phyloP scores from a whole-genome alignment of 2,888 invertebrate genomes.

The Phalangium opilio region DNA sequence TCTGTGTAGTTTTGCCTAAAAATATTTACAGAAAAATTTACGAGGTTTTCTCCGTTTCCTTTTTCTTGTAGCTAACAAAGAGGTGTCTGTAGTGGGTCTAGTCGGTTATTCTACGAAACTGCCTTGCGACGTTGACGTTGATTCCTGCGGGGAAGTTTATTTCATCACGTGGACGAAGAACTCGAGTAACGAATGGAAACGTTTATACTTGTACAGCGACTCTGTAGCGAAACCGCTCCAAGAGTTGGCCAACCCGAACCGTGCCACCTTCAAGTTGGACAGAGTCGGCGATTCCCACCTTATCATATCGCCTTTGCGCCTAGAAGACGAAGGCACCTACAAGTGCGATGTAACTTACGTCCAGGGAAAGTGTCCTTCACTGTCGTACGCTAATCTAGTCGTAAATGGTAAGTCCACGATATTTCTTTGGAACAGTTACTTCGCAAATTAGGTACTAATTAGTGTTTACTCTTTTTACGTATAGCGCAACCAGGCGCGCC shows the following conservation, averaged over 20 bases:
- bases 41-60: no score
- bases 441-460: no score
- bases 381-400: conserved; percentile 19
- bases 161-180: conserved; percentile 53
- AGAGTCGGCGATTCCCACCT: conserved; percentile 27
- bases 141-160: conserved; percentile 60
- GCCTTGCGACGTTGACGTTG: conserved; percentile 49
- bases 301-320: conserved; percentile 48
- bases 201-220: conserved; percentile 21
- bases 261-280: conserved; percentile 13
- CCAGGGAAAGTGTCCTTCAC: conserved; percentile 22
- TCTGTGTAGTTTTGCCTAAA: no score
- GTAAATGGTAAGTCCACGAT: conserved; percentile 12
- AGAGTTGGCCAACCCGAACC: conserved; percentile 17
- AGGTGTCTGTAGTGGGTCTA: conserved; percentile 8
- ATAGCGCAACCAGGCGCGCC: conserved; percentile 16
- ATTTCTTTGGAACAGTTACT: background rate
- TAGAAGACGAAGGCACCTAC: conserved; percentile 61
- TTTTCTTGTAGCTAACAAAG: no score
- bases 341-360: conserved; percentile 45
- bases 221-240: conserved; percentile 20
- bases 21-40: no score
- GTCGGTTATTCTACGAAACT: conserved; percentile 38
- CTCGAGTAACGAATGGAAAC: conserved; percentile 18
- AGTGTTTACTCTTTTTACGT: no score